Conservation (phyloP, 2,888 invertebrate species). For the Perdita meconis region DNA sequence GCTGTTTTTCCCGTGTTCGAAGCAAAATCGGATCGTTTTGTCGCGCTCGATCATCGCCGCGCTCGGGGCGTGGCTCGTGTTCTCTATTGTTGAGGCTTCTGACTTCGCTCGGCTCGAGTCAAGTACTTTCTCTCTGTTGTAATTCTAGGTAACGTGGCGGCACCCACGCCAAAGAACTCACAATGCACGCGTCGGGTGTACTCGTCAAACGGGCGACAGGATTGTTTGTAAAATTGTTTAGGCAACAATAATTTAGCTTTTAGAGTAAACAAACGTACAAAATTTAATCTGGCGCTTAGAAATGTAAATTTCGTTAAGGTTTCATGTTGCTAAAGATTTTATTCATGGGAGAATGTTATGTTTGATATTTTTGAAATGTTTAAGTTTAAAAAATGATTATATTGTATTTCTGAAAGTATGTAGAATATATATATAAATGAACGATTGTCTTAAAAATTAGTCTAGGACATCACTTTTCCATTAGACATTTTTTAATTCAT, state of each 20-base stretch:
- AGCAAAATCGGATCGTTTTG: conserved; percentile 65
- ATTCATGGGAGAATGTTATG: too few species aligned
- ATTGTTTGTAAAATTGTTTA: too few species aligned
- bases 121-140: conserved; percentile 35
- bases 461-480: too few species aligned
- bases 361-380: too few species aligned
- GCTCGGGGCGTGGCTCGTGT: conserved; percentile 81
- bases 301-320: too few species aligned
- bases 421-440: neutral
- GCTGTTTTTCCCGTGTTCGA: conserved; percentile 39
- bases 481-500: conserved; percentile 1
- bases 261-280: too few species aligned
- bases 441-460: neutral
- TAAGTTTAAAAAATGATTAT: too few species aligned
- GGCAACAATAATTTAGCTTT: too few species aligned
- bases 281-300: too few species aligned
- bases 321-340: too few species aligned
- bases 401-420: too few species aligned
- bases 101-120: conserved; percentile 44
- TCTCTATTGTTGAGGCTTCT: conserved; percentile 55
- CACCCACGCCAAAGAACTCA: neutral
- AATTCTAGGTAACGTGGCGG: conserved; percentile 22
- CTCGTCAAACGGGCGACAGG: neutral
- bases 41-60: conserved; percentile 69
- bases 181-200: neutral